A percentile compares a stretch with the other conserved stretches of the same genome.
Evolutionary conservation across 1,140 invertebrate genomes (phyloP).

Genomic region (Oryzaephilus surinamensis): DNA sequence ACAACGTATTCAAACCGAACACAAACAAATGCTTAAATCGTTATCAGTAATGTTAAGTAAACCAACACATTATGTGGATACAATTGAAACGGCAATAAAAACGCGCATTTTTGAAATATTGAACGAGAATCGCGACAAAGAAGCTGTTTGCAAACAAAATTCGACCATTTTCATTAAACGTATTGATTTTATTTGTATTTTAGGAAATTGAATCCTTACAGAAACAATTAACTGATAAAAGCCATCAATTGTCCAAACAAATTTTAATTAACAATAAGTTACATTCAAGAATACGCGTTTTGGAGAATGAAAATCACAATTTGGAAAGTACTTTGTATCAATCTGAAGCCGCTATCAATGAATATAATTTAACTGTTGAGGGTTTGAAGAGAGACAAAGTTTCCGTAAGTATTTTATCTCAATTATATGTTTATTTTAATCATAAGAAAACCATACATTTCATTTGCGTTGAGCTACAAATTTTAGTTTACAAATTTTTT

Average conservation of each 20-base stretch:
- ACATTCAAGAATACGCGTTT: conserved; percentile 46
- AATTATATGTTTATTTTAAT: neutral
- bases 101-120: conserved; percentile 64
- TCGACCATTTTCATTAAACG: conserved; percentile 14
- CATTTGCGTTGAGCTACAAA: too few relatives aligned
- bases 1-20: conserved; percentile 51
- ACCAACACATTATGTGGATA: conserved; percentile 58
- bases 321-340: conserved; percentile 59
- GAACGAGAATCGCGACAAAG: conserved; percentile 62
- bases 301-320: conserved; percentile 58
- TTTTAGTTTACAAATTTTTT: conserved; percentile 61
- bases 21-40: conserved; percentile 53
- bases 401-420: conserved; percentile 36
- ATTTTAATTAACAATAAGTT: conserved; percentile 52
- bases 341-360: conserved; percentile 55
- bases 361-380: conserved; percentile 51
- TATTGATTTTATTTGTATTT: conserved; percentile 15
- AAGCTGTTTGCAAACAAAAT: conserved; percentile 57
- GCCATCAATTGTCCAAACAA: conserved; percentile 50
- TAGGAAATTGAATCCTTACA: conserved; percentile 60
- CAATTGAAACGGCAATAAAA: conserved; percentile 62
- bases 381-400: conserved; percentile 55
- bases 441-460: neutral
- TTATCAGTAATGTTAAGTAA: conserved; percentile 55
- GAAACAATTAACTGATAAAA: conserved; percentile 54